Evolutionary conservation across 2,113 vertebrate species (phyloP), one percentile per base, ranked within the genome.

Genomic region (Blennius ocellaris): DNA sequence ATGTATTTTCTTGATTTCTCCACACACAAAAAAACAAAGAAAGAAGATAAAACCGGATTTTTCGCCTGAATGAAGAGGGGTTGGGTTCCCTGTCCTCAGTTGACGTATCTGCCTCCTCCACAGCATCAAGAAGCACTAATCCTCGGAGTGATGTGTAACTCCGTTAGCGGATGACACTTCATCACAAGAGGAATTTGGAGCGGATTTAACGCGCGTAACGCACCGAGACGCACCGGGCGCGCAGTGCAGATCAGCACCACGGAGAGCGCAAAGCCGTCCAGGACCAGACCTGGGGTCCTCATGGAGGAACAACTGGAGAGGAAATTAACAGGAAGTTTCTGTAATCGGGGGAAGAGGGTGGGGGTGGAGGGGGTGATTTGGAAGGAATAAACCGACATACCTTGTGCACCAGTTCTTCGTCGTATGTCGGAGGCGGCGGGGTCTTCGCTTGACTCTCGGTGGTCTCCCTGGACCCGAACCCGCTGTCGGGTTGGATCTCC

Each of bases 331-430:
- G 50, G 48, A 40, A 50, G 15, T 30, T 30, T 30, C 21, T 30
- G 21, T 30, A 30, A 30, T 2, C 21, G 21, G 21, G 21, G 21
- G 21, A 4, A 30, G 21, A 30, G 21, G n/a, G n/a, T n/a, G n/a
- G n/a, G n/a, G n/a, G n/a, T n/a, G n/a, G n/a, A n/a, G n/a, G n/a
- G n/a, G n/a, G n/a, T n/a, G n/a, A n/a, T n/a, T n/a, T n/a, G n/a
- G n/a, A n/a, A n/a, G n/a, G n/a, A n/a, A 30, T 30, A 30, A 30
- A 30, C 21, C 21, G 21, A 30, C 65, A 2, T 90, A 94, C 95
- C 95, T 95, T 95, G 78, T 95, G 94, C 63, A 94, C 84, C 43
- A 94, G 72, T 0, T 94, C 88, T 69, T 95, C 93, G 40, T 95
- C 85, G 65, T 95, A 95, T 3, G 75, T 66, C 1, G 59, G 43